Evolutionary conservation across 2,888 invertebrate genomes (phyloP).

Genomic region (Morpho helenor): DNA sequence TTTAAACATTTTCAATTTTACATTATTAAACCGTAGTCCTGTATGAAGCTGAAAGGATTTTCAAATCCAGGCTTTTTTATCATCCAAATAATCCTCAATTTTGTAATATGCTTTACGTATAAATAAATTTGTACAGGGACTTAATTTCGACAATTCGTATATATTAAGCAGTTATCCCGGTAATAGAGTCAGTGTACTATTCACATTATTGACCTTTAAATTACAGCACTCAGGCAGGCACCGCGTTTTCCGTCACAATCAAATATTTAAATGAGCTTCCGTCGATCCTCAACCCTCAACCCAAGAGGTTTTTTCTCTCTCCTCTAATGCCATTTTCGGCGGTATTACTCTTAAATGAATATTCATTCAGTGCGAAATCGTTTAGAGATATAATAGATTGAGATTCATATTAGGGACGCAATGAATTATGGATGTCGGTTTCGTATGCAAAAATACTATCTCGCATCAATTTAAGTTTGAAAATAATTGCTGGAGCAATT

Average conservation of each 20-base stretch:
- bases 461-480: conserved; percentile 29
- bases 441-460: conserved; percentile 50
- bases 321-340: conserved; percentile 67
- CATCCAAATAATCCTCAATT: too few relatives aligned
- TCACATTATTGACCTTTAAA: conserved; percentile 38
- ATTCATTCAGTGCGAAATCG: conserved; percentile 74
- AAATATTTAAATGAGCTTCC: conserved; percentile 73
- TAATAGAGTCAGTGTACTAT: conserved; percentile 4
- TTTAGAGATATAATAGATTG: conserved; percentile 76
- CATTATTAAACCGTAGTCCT: too few relatives aligned
- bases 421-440: conserved; percentile 65
- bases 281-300: conserved; percentile 44
- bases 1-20: too few relatives aligned
- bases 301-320: conserved; percentile 54
- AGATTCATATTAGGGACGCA: conserved; percentile 65
- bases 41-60: too few relatives aligned
- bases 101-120: too few relatives aligned
- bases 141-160: conserved; percentile 1
- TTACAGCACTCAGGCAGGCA: conserved; percentile 47
- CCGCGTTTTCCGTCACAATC: conserved; percentile 60
- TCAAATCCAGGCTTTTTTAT: too few relatives aligned
- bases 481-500: conserved; percentile 21
- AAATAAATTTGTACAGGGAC: too few relatives aligned
- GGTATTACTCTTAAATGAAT: conserved; percentile 74
- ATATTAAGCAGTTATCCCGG: background rate